Conservation (phyloP, 2,113 vertebrate genomes). For the Elephantulus edwardii region DNA sequence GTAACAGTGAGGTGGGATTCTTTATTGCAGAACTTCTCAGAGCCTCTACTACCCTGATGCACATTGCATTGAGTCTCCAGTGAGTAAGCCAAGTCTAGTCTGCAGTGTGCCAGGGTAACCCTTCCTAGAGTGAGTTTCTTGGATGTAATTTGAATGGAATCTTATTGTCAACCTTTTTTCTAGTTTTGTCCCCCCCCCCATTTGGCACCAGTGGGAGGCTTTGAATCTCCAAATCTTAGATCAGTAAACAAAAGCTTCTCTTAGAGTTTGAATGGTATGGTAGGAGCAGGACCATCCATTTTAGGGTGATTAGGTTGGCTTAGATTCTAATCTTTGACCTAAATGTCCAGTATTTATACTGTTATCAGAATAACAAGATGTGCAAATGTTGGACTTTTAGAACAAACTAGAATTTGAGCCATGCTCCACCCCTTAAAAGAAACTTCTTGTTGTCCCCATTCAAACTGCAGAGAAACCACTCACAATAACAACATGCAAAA, state of each 20-base stretch:
- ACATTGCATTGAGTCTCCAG: not conserved
- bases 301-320: not conserved
- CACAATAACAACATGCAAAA: not conserved
- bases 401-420: not conserved
- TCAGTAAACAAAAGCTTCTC: not conserved
- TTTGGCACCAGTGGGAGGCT: not conserved
- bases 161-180: not conserved
- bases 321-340: not conserved
- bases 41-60: fast-evolving
- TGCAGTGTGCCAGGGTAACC: not conserved
- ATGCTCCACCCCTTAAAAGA: not conserved
- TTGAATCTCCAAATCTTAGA: not conserved
- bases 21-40: too few relatives aligned
- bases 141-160: not conserved
- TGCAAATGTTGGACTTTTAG: not conserved
- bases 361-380: not conserved
- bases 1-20: not conserved
- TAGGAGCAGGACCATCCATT: not conserved
- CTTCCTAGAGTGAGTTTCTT: not conserved
- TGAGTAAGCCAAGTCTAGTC: not conserved
- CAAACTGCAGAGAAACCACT: not conserved
- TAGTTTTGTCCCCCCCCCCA: too few relatives aligned
- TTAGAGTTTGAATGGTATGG: not conserved
- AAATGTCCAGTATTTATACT: not conserved
- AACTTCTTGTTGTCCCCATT: not conserved